Percentiles rank a stretch among this genome's conserved stretches.
phyloP scores from a whole-genome alignment of 1,140 invertebrate species.

The Orchestia grillus region DNA sequence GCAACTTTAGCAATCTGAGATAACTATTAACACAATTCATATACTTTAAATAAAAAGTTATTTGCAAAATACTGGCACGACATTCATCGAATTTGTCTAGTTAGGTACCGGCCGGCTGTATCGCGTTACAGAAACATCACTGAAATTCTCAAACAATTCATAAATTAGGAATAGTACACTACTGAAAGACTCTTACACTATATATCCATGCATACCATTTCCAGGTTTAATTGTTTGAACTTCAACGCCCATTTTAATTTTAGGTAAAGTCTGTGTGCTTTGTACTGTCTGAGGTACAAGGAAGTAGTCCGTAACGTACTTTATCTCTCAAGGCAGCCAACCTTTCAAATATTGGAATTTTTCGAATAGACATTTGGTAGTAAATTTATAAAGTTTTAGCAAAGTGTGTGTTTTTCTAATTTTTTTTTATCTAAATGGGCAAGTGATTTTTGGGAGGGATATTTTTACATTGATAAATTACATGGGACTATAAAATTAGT shows the following conservation, averaged over 20 bases:
- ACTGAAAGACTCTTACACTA: neutral
- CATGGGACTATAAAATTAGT: no score
- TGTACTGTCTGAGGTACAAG: neutral
- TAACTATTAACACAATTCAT: no score
- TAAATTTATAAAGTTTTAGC: neutral
- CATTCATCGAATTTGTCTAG: no score
- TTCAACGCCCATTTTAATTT: conserved; percentile 5
- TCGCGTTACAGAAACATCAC: neutral
- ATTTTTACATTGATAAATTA: no score
- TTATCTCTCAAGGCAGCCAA: neutral
- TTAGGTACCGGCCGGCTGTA: neutral
- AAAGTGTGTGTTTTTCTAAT: no score
- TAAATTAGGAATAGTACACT: neutral
- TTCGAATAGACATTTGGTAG: neutral
- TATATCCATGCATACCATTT: neutral
- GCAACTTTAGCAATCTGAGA: no score
- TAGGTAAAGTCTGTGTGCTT: neutral
- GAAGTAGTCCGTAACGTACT: neutral
- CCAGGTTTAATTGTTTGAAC: conserved; percentile 39
- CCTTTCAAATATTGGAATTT: neutral
- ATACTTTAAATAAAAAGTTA: no score
- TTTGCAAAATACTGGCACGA: no score
- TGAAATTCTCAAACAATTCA: neutral
- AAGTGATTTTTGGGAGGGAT: no score
- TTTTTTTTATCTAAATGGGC: no score